phyloP scores from a whole-genome alignment of 2,888 invertebrate genomes.

The Coelopa pilipes region DNA sequence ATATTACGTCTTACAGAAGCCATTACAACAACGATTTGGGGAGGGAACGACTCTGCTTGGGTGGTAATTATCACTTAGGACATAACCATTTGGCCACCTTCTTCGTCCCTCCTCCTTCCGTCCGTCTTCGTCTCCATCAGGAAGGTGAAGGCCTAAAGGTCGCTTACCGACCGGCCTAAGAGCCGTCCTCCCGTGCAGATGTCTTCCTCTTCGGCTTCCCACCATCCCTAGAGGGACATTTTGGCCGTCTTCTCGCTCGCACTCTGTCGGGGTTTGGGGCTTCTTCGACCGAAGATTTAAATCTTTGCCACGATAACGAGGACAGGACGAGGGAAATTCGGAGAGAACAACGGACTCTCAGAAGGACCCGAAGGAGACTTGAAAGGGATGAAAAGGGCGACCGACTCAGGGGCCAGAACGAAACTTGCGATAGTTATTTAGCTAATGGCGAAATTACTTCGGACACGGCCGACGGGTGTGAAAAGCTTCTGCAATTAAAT shows the following conservation, averaged over 20 bases:
- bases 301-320: constrained; percentile 4
- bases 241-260: neutral
- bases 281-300: constrained; percentile 14
- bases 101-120: too few relatives aligned
- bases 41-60: neutral
- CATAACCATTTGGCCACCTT: constrained; percentile 59
- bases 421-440: constrained; percentile 31
- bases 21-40: too few relatives aligned
- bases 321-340: too few relatives aligned
- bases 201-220: constrained; percentile 8
- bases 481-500: constrained; percentile 35
- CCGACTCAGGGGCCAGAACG: neutral
- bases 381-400: too few relatives aligned
- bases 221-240: constrained; percentile 11
- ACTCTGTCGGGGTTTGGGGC: neutral
- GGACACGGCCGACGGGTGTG: constrained; percentile 19
- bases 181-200: too few relatives aligned
- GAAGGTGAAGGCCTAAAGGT: constrained; percentile 1
- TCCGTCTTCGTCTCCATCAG: constrained; percentile 34
- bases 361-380: too few relatives aligned
- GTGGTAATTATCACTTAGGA: constrained; percentile 59
- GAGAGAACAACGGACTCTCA: too few relatives aligned
- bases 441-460: constrained; percentile 37
- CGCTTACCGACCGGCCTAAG: too few relatives aligned
- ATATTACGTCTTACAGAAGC: too few relatives aligned